Evolutionary conservation across 2,797 vertebrate species (phyloP).

Genomic region (Pagetopsis macropterus): DNA sequence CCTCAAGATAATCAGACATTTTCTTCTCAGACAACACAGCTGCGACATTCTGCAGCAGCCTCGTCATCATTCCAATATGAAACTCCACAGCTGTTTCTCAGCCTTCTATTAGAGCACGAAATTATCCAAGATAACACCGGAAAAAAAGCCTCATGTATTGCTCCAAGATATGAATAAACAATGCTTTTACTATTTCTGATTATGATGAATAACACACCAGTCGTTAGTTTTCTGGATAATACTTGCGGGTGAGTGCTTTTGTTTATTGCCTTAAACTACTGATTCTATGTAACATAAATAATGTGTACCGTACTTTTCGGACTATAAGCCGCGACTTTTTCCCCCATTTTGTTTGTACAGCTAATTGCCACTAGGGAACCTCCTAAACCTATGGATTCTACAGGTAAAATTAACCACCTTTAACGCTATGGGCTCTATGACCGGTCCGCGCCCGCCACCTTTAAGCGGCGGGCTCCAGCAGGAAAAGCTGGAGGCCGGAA

Average conservation of each 20-base stretch:
- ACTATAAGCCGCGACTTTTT: too few relatives aligned
- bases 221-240: background rate
- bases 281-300: background rate
- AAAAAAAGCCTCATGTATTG: background rate
- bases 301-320: too few relatives aligned
- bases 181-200: background rate
- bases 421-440: too few relatives aligned
- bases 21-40: conserved; percentile 41
- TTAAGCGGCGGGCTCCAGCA: too few relatives aligned
- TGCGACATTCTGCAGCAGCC: conserved; percentile 14
- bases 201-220: background rate
- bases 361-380: too few relatives aligned
- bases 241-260: background rate
- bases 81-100: conserved; percentile 30
- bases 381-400: too few relatives aligned
- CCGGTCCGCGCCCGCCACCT: too few relatives aligned
- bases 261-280: background rate
- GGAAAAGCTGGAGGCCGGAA: too few relatives aligned
- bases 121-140: background rate
- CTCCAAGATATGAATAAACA: background rate
- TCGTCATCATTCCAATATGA: conserved; percentile 1
- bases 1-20: background rate
- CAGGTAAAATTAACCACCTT: too few relatives aligned
- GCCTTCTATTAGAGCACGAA: background rate
- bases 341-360: too few relatives aligned